phyloP scores from a whole-genome alignment of 2,113 vertebrate genomes.

The Melanerpes formicivorus region DNA sequence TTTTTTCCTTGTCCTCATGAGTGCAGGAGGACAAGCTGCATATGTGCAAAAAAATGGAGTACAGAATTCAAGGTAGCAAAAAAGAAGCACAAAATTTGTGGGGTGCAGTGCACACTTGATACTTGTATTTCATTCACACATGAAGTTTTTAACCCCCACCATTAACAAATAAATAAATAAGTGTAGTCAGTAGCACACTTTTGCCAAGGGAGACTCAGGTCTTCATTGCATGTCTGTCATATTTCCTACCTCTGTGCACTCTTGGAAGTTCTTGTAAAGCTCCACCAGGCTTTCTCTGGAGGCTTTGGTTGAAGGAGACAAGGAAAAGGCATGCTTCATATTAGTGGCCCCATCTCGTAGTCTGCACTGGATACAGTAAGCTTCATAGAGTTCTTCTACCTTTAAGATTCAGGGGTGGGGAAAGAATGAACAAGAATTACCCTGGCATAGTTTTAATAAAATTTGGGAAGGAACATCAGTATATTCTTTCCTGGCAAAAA shows the following conservation, averaged over 20 bases:
- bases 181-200: neutral
- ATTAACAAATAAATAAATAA: neutral
- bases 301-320: constrained; percentile 85
- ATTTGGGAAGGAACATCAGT: neutral
- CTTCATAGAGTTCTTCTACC: constrained; percentile 96
- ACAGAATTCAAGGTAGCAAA: neutral
- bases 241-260: constrained; percentile 87
- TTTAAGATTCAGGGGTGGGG: constrained; percentile 1
- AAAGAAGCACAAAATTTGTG: neutral
- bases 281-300: constrained; percentile 93
- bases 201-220: neutral
- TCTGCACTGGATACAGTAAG: constrained; percentile 91
- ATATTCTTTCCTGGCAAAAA: neutral
- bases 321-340: constrained; percentile 92
- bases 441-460: neutral
- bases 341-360: constrained; percentile 89
- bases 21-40: neutral
- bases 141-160: neutral
- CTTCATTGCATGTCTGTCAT: accelerated
- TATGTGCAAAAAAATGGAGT: neutral
- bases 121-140: neutral
- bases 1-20: neutral
- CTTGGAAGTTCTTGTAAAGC: constrained; percentile 87
- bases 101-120: neutral
- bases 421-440: neutral